Evolutionary conservation across 2,113 vertebrate genomes (phyloP).

Genomic region (Pterocles burchelli): DNA sequence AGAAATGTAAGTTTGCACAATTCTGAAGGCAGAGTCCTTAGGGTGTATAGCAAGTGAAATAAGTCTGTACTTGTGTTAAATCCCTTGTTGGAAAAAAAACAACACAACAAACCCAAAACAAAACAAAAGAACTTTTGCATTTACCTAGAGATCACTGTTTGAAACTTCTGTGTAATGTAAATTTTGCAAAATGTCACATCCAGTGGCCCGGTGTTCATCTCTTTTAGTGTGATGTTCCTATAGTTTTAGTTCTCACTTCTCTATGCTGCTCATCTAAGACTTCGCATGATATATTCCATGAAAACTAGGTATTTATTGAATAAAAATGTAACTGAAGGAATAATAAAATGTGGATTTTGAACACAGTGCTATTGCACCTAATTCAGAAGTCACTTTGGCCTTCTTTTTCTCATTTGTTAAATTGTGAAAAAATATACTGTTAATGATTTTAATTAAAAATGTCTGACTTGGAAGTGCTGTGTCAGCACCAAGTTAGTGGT

Average conservation of each 20-base stretch:
- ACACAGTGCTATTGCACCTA: background rate
- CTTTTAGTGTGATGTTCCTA: background rate
- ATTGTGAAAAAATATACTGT: background rate
- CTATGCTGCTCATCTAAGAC: conserved; percentile 32
- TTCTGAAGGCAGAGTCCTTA: background rate
- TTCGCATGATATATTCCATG: conserved; percentile 79
- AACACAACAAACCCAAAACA: background rate
- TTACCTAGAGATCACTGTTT: conserved; percentile 41
- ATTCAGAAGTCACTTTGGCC: conserved; percentile 11
- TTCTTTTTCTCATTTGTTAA: background rate
- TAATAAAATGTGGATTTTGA: conserved; percentile 67
- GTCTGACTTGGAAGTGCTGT: background rate
- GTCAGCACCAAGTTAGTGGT: background rate
- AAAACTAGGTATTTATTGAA: conserved; percentile 87
- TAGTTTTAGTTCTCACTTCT: conserved; percentile 9
- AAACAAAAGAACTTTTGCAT: background rate
- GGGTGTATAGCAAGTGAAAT: background rate
- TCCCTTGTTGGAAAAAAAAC: background rate
- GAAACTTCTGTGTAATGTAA: conserved; percentile 35
- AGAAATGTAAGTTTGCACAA: background rate
- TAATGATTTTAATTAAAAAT: background rate
- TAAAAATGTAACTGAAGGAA: conserved; percentile 67
- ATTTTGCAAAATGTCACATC: background rate
- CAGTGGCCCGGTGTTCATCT: background rate
- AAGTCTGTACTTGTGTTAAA: background rate